Base-by-base conservation (phyloP, 1,140 invertebrate species). In the Stenopsyche tienmushanensis region DNA sequence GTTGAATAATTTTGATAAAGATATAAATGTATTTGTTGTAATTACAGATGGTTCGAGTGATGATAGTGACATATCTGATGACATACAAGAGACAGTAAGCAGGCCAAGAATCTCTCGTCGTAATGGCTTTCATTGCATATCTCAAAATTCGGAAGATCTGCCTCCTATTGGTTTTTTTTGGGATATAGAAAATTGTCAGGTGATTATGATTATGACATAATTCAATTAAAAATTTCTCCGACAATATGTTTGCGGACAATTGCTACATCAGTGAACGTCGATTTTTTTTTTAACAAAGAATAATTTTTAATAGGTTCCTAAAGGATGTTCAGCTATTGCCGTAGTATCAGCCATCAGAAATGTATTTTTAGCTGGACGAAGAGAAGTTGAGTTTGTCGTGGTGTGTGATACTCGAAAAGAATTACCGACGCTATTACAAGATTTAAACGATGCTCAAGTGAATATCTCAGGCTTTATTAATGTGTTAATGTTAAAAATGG, bases 151-250 rank as follows among this genome's bases (percentile, higher is more conserved):
- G 9, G 64, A 65, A 21, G 65, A 67, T 44, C 34, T 70, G 3
- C 65, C 69, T 9, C 90, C 91, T 0, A 88, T 95, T 74, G 93
- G 92, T 54, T 90, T 96, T 49, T 96, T 94, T 79, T 96, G 93
- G 93, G 93, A 96, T 75, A 96, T 96, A 73, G 92, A 96, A 83
- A 96, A 94, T 74, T 92, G 90, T 77, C 85, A 86, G 75, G 88
- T 78, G 70, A 42, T n/a, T n/a, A n/a, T n/a, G n/a, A n/a, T n/a
- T n/a, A 26, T 24, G n/a, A 15, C 5, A 49, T 8, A 7, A 9
- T 7, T 49, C n/a, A 17, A 7, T 49, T 49, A 17, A 21, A 53
- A 53, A 21, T 20, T 18, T 53, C n/a, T 20, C 17, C n/a, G 15
- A 5, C 15, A 8, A 47, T 15, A 7, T n/a, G 15, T 47, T n/a